These are phyloP conservation scores for Drosophila mimica DNA, from an alignment of 2,888 invertebrate species.

Conservation along the genomic window DNA sequence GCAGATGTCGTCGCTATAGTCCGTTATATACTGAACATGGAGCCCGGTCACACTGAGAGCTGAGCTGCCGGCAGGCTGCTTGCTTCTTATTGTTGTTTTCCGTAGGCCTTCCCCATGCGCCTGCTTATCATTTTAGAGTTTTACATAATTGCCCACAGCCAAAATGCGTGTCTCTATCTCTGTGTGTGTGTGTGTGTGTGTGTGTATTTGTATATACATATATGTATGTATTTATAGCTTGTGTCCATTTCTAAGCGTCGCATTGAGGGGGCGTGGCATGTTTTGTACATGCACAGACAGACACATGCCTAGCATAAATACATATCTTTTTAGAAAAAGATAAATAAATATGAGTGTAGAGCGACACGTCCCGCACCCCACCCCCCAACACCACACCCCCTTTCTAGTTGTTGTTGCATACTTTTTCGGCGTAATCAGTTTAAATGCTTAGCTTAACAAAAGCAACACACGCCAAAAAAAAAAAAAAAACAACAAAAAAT, in stretches of 20 bases:
- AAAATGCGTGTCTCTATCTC: slow-evolving; percentile 1
- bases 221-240: slow-evolving; percentile 34
- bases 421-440: slow-evolving; percentile 77
- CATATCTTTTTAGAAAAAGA: slow-evolving; percentile 49
- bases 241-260: slow-evolving; percentile 62
- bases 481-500: neutral
- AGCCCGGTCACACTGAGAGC: slow-evolving; percentile 25
- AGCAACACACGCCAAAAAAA: slow-evolving; percentile 30
- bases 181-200: slow-evolving; percentile 1
- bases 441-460: slow-evolving; percentile 72
- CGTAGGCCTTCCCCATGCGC: slow-evolving; percentile 65
- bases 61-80: slow-evolving; percentile 10
- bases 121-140: slow-evolving; percentile 77
- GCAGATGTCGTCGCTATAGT: slow-evolving; percentile 1
- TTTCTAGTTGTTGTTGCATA: slow-evolving; percentile 53
- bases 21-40: slow-evolving; percentile 44
- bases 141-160: slow-evolving; percentile 71
- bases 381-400: too few relatives aligned
- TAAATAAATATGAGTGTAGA: slow-evolving; percentile 72
- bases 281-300: slow-evolving; percentile 34
- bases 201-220: slow-evolving; percentile 6
- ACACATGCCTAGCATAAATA: slow-evolving; percentile 12
- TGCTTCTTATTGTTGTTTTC: slow-evolving; percentile 34
- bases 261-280: slow-evolving; percentile 59
- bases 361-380: slow-evolving; percentile 10